These are phyloP conservation scores for Limenitis camilla DNA, from an alignment of 2,888 invertebrate genomes.

Conservation along the genomic window DNA sequence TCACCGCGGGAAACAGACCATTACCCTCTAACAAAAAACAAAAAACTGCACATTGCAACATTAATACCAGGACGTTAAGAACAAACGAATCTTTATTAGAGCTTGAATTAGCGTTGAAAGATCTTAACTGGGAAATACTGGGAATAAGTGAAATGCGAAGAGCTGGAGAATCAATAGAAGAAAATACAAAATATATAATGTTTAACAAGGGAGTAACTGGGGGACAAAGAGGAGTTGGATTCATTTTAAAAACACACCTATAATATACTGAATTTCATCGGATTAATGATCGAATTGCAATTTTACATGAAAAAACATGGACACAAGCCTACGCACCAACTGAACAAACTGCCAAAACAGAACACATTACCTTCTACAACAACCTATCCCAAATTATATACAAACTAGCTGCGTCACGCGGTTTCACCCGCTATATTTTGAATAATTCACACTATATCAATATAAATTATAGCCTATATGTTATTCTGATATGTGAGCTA, in stretches of 20 bases:
- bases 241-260: constrained; percentile 5
- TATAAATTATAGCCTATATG: too few relatives aligned
- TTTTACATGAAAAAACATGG: neutral
- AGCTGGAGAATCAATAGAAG: constrained; percentile 9
- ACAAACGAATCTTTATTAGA: constrained; percentile 16
- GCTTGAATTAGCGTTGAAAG: constrained; percentile 16
- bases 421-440: too few relatives aligned
- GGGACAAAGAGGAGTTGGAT: constrained; percentile 9
- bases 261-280: neutral
- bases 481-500: too few relatives aligned
- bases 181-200: constrained; percentile 1
- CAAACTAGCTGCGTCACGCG: neutral
- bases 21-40: constrained; percentile 17
- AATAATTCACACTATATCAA: too few relatives aligned
- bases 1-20: too few relatives aligned
- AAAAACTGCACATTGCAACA: neutral
- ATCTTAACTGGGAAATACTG: constrained; percentile 19
- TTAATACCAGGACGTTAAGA: constrained; percentile 21
- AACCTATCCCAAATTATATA: neutral
- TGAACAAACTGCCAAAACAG: neutral
- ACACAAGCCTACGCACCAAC: neutral
- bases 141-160: constrained; percentile 20
- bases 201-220: constrained; percentile 7
- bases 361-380: too few relatives aligned
- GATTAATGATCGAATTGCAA: neutral